Percentiles rank a stretch among this genome's conserved stretches.
phyloP scores from a whole-genome alignment of 53 echinoderm and acorn worm genomes.

The Henricia sp. region DNA sequence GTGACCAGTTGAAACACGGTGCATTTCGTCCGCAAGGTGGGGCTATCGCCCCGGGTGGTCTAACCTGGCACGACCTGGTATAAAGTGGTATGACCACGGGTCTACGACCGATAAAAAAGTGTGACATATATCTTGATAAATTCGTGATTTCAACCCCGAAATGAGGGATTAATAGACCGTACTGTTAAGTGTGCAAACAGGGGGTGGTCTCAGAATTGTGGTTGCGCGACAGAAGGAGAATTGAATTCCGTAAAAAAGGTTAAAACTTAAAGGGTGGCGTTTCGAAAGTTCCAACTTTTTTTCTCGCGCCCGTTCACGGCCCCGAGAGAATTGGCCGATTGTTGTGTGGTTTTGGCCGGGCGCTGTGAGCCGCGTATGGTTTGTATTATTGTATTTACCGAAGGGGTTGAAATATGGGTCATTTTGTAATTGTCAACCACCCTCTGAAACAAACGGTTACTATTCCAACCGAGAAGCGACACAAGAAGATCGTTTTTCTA shows the following conservation, averaged over 20 bases:
- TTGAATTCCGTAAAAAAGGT: neutral
- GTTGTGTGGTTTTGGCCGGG: neutral
- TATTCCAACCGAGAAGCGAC: neutral
- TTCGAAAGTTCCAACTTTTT: constrained; percentile 5
- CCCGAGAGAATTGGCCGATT: constrained; percentile 6
- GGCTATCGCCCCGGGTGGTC: constrained; percentile 53
- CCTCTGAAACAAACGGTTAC: neutral
- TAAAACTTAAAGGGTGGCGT: neutral
- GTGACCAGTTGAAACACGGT: constrained; percentile 8
- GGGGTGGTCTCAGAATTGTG: constrained; percentile 42
- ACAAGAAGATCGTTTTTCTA: neutral
- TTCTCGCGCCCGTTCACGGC: too few relatives aligned
- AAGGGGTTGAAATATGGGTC: constrained; percentile 45
- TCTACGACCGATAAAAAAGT: constrained; percentile 30
- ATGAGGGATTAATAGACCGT: constrained; percentile 45
- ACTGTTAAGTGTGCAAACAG: neutral
- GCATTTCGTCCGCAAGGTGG: constrained; percentile 8
- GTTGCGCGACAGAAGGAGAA: neutral
- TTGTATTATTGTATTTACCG: neutral
- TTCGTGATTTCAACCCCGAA: constrained; percentile 51
- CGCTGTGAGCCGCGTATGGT: constrained; percentile 9
- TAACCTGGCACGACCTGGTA: constrained; percentile 8
- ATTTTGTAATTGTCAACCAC: constrained; percentile 4
- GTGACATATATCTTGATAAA: neutral
- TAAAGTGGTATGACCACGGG: neutral